Evolutionary conservation across 2,797 vertebrate genomes (phyloP), one percentile per base, ranked within the genome.

Genomic region (Lacerta bilineata): DNA sequence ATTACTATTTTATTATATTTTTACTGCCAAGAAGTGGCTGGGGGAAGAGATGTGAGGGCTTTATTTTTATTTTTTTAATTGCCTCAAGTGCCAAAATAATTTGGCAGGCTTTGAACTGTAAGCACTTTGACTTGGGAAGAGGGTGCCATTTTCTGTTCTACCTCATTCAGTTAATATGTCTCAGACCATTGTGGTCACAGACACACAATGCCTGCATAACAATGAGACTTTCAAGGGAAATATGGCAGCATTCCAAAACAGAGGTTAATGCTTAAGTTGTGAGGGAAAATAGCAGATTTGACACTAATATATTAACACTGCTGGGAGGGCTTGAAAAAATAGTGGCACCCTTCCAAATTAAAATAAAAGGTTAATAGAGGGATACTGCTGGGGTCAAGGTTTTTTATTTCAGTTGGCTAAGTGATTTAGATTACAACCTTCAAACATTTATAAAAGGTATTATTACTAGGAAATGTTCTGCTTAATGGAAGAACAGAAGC

Each of bases 291-390:
- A 93, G 69, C 68, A 13, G 90, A 90, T 86, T 46, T 91, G 85
- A 90, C 85, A n/a, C 0, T 55, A 1, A 61, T 29, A 41, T 69
- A 86, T 92, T 89, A 91, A 93, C 90, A 78, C 27, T 87, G 13
- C 68, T 2, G 0, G 33, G 74, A 80, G 94, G 74, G 23, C 61
- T 43, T 29, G 61, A 68, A 87, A 81, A 87, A 83, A 91, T 15
- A 71, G 55, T 41, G n/a, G 55, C 92, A 89, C 9, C 0, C 77
- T 84, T 92, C 77, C 50, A 89, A 90, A 89, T 92, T 90, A 85
- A 79, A 92, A 87, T 39, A 50, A 17, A 25, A 85, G 74, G 64
- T 89, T 91, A 88, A 89, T 88, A 91, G 77, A 74, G 43, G 11
- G 1, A 39, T 25, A 84, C 80, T 64, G 25, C 79, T 50, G n/a